Base-by-base conservation (phyloP, 2,888 invertebrate genomes). In the Stenchaetothrips biformis region DNA sequence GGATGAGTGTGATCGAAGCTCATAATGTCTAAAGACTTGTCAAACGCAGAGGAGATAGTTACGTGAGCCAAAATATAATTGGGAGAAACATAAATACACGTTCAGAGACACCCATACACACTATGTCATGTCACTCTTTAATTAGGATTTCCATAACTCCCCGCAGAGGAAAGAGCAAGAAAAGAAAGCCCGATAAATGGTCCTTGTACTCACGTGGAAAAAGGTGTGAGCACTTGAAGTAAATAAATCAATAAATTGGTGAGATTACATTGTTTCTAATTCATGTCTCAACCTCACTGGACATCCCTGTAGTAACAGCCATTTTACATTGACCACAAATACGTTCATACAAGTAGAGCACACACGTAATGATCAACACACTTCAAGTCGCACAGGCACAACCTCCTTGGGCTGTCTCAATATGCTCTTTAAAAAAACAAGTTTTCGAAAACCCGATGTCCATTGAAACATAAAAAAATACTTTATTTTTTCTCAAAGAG, bases 191-290 rank as follows among this genome's bases (percentile, higher is more conserved):
- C 9, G 25, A 2, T 3, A 25, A 2, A 8, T 6, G 25, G 2
- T 9, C 3, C 37, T 37, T 37, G 37, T 25, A 74, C 67, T 74
- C 25, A 74, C 67, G 11, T 74, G 67, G 2, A n/a, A 74, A 74
- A 74, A 21, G 25, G 67, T 74, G 67, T 25, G 25, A 74, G 21
- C 25, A 21, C 67, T 74, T 25, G 2, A 74, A n/a, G 67, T 74
- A 74, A 74, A 74, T 74, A 74, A 74, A 74, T 74, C 67, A 74
- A 25, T 8, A 25, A 74, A 25, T 21, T 11, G 25, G 11, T 25
- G 25, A 74, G 67, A 74, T 74, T 25, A 74, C 67, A 74, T 74
- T 74, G n/a, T n/a, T 74, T 74, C 67, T n/a, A n/a, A 74, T 74
- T 74, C 67, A 74, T 74, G 67, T 74, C 11, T 21, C 25, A 74